Percentiles rank a stretch among this genome's conserved stretches.
phyloP scores from a whole-genome alignment of 2,797 vertebrate species.

The Chromobotia macracanthus region DNA sequence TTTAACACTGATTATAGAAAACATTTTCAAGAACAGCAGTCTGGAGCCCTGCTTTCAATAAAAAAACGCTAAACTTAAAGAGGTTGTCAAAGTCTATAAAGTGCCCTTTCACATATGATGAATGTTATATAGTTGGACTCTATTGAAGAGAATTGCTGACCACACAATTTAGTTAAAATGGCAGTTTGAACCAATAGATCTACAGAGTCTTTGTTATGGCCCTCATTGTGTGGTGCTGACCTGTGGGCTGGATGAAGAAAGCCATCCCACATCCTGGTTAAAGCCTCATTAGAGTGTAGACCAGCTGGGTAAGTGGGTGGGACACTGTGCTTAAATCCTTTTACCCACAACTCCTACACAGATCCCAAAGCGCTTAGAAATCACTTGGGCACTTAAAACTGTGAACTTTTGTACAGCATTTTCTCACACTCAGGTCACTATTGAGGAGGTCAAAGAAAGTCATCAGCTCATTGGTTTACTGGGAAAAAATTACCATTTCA shows the following conservation, averaged over 20 bases:
- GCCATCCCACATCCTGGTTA: constrained; percentile 80
- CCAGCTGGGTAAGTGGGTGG: constrained; percentile 68
- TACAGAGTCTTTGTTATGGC: constrained; percentile 73
- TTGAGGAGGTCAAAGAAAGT: constrained; percentile 70
- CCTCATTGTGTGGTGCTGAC: constrained; percentile 77
- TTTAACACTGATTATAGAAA: background rate
- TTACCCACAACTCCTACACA: constrained; percentile 71
- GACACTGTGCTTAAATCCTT: constrained; percentile 65
- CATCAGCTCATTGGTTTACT: constrained; percentile 61
- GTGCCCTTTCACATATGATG: constrained; percentile 67
- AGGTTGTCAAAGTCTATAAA: constrained; percentile 70
- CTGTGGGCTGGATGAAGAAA: constrained; percentile 72
- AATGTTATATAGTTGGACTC: constrained; percentile 69
- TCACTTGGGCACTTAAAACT: constrained; percentile 64
- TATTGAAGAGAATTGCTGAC: constrained; percentile 77
- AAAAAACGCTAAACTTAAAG: constrained; percentile 35
- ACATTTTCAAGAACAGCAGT: background rate
- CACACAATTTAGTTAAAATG: constrained; percentile 70
- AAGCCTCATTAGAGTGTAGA: constrained; percentile 79
- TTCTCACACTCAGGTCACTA: constrained; percentile 74
- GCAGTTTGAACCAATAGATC: constrained; percentile 64
- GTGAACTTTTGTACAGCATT: constrained; percentile 67
- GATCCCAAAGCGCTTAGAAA: constrained; percentile 59
- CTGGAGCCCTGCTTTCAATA: constrained; percentile 14
- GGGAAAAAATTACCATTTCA: constrained; percentile 28